Evolutionary conservation across 2,797 vertebrate genomes (phyloP), one percentile per base, ranked within the genome.

Genomic region (Ptychobarbus kaznakovi): DNA sequence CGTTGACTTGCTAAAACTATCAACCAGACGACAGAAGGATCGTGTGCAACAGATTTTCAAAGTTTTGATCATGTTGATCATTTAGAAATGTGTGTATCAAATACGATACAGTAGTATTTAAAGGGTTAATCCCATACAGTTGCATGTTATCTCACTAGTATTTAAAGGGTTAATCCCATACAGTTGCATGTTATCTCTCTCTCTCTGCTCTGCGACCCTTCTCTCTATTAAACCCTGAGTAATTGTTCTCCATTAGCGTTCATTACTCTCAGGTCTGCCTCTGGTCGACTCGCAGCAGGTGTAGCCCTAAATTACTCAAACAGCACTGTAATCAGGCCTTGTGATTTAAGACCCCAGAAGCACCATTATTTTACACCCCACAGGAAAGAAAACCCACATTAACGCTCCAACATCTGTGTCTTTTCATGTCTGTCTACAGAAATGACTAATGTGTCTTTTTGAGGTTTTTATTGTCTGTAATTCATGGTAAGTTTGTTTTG

Each of bases 231-330:
- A 53, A 42, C 38, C 4, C 1, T 46, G 49, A 81, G 11, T 70
- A 56, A 70, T 81, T 42, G 63, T 80, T 22, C 28, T 49, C 32
- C 80, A 70, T 70, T 81, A 81, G 13, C 4, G 3, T 22, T 70
- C 66, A 81, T 70, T 56, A 70, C 32, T 81, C 66, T 70, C 32
- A 81, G 51, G 49, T 81, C 65, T 20, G 35, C 77, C 76, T 79
- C 56, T 28, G 38, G 1, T 80, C 18, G 61, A 25, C 58, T 80
- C 42, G 66, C 78, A 66, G 42, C 78, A 16, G 58, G 42, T 66
- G 35, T 42, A 77, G 75, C 56, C 28, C 53, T n/a, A 40, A 16
- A 77, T n/a, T 25, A 61, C 75, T 77, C 53, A 25, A 61, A 58
- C 53, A 25, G 25, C 49, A 8, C 73, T 56, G 28, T 18, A 56